A percentile compares a stretch with the other conserved stretches of the same genome.
These are phyloP conservation scores for Actinia tenebrosa DNA, from an alignment of 64 coral and sea anemone species.

Conservation along the genomic window DNA sequence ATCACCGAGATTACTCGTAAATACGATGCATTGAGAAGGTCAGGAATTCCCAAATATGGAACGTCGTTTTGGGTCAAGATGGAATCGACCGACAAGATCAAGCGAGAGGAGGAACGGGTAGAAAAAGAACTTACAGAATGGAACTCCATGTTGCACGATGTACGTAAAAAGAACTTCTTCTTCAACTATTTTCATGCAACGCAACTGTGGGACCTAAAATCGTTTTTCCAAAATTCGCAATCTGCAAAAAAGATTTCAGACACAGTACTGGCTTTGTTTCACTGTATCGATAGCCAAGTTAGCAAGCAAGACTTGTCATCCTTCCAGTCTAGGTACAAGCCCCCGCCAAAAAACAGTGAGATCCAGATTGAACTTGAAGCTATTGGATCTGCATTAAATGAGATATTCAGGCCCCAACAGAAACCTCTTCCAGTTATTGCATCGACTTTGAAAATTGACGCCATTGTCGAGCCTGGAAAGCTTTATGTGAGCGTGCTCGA, in stretches of 20 bases:
- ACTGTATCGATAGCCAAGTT: constrained; percentile 47
- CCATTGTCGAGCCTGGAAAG: constrained; percentile 65
- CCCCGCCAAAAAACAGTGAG: constrained; percentile 31
- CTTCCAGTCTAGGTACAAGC: constrained; percentile 26
- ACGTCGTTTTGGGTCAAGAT: constrained; percentile 28
- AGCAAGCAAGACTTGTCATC: constrained; percentile 22
- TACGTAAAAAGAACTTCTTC: constrained; percentile 55
- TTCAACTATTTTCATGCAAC: constrained; percentile 78
- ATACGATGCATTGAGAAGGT: constrained; percentile 19
- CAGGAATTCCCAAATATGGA: constrained; percentile 47
- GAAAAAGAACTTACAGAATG: constrained; percentile 12
- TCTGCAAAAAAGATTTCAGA: neutral
- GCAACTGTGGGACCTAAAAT: constrained; percentile 14
- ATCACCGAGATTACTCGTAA: constrained; percentile 49
- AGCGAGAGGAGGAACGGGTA: constrained; percentile 21
- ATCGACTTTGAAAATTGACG: neutral
- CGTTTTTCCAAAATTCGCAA: neutral
- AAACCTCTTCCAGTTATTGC: neutral
- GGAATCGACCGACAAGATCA: constrained; percentile 33
- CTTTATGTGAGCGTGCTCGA: constrained; percentile 82
- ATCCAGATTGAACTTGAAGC: constrained; percentile 26
- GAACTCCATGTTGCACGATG: constrained; percentile 4
- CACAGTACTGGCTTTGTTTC: constrained; percentile 43
- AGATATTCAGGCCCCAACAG: constrained; percentile 26
- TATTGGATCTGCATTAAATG: constrained; percentile 46